phyloP scores from a whole-genome alignment of 64 coral and sea anemone species.

The Montipora foliosa region DNA sequence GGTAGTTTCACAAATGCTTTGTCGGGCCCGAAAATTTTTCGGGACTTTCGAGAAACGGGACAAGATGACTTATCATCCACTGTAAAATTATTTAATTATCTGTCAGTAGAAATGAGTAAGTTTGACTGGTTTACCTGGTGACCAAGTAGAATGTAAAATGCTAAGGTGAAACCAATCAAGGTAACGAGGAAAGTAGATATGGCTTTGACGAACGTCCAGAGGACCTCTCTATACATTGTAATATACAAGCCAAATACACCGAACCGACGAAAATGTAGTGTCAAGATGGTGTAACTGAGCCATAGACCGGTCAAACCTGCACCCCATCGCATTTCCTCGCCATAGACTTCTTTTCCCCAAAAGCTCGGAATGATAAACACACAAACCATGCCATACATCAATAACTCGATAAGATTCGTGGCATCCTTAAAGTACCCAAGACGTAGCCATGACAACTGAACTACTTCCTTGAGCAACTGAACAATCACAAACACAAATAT shows the following conservation, averaged over 20 bases:
- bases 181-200: constrained; percentile 67
- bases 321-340: constrained; percentile 47
- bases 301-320: constrained; percentile 64
- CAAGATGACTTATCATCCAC: too few relatives aligned
- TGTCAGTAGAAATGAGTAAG: neutral
- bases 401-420: constrained; percentile 66
- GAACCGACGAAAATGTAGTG: constrained; percentile 70
- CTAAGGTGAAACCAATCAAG: constrained; percentile 48
- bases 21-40: too few relatives aligned
- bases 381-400: neutral
- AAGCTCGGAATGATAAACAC: constrained; percentile 56
- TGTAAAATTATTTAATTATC: neutral
- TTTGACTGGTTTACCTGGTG: constrained; percentile 61
- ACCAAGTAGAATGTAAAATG: constrained; percentile 76
- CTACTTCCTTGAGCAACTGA: constrained; percentile 61
- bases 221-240: constrained; percentile 84
- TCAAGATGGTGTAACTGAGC: constrained; percentile 63
- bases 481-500: constrained; percentile 30
- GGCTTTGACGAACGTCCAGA: constrained; percentile 74
- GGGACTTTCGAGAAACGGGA: too few relatives aligned
- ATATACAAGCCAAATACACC: constrained; percentile 79
- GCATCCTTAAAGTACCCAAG: constrained; percentile 72
- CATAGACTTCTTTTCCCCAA: constrained; percentile 32
- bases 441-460: constrained; percentile 54
- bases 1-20: too few relatives aligned